Evolutionary conservation across 2,888 invertebrate species (phyloP).

Genomic region (Agrotis clavis): DNA sequence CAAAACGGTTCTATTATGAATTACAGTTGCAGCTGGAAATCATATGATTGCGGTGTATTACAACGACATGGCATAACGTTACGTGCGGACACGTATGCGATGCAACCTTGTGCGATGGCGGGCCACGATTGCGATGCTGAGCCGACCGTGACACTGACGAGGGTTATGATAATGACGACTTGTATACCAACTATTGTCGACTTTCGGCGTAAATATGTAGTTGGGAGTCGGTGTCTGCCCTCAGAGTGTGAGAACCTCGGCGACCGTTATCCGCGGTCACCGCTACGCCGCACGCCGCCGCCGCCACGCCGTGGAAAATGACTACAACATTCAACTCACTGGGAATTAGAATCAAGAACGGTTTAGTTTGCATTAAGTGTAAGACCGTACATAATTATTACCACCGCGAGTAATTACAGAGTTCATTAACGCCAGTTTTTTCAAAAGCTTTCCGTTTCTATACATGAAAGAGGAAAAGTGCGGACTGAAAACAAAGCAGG

Average conservation of each 20-base stretch:
- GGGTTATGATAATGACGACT: constrained; percentile 84
- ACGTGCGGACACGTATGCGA: constrained; percentile 83
- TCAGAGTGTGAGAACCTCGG: constrained; percentile 80
- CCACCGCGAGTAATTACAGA: constrained; percentile 33
- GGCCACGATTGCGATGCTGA: constrained; percentile 80
- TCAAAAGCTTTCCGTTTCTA: constrained; percentile 47
- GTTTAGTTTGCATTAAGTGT: constrained; percentile 68
- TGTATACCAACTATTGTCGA: constrained; percentile 73
- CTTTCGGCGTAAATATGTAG: constrained; percentile 76
- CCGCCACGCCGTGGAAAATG: constrained; percentile 74
- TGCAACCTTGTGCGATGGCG: constrained; percentile 86
- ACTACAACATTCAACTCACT: constrained; percentile 76
- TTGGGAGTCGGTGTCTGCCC: constrained; percentile 75
- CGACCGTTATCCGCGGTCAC: constrained; percentile 87
- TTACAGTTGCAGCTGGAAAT: constrained; percentile 60
- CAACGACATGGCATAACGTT: constrained; percentile 78
- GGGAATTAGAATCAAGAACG: constrained; percentile 77
- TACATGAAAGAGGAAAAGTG: constrained; percentile 19
- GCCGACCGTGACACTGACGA: constrained; percentile 88
- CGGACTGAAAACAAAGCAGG: background rate
- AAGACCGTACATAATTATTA: constrained; percentile 42
- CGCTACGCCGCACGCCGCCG: constrained; percentile 76
- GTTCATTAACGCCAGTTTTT: constrained; percentile 36
- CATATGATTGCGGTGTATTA: constrained; percentile 69
- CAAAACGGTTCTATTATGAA: constrained; percentile 43